Evolutionary conservation across 2,888 invertebrate species (phyloP).

Genomic region (Marronus borbonicus): DNA sequence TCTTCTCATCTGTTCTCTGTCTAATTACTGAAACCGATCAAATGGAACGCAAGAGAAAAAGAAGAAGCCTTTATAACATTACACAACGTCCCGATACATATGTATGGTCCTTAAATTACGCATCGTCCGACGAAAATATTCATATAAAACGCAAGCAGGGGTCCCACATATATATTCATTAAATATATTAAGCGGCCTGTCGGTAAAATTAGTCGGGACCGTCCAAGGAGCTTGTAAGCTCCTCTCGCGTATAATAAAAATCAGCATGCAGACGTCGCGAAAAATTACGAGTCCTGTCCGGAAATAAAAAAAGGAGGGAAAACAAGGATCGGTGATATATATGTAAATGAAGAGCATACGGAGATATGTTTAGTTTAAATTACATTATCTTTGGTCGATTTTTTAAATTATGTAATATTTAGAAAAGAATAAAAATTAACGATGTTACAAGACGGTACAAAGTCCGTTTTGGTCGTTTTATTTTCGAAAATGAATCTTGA

Average conservation of each 20-base stretch:
- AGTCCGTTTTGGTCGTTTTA: too few relatives aligned
- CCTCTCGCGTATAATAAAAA: slow-evolving; percentile 28
- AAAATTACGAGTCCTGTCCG: slow-evolving; percentile 63
- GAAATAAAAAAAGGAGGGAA: slow-evolving; percentile 64
- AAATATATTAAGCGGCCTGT: slow-evolving; percentile 26
- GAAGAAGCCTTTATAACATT: not conserved
- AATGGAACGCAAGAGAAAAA: not conserved
- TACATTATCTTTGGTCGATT: too few relatives aligned
- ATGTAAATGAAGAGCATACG: too few relatives aligned
- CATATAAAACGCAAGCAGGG: slow-evolving; percentile 7
- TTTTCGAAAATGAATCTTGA: too few relatives aligned
- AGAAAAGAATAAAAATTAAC: too few relatives aligned
- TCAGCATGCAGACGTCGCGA: slow-evolving; percentile 46
- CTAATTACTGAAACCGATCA: not conserved
- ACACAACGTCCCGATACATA: not conserved
- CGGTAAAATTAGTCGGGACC: slow-evolving; percentile 32
- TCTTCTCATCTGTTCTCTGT: too few relatives aligned
- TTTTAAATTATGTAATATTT: too few relatives aligned
- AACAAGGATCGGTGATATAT: too few relatives aligned
- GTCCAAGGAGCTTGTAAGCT: slow-evolving; percentile 23
- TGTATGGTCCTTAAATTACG: not conserved
- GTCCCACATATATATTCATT: slow-evolving; percentile 28
- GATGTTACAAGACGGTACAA: too few relatives aligned
- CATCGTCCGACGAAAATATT: not conserved
- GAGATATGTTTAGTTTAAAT: too few relatives aligned